Evolutionary conservation across 2,888 invertebrate species (phyloP).

Genomic region (Rhamnusium bicolor): DNA sequence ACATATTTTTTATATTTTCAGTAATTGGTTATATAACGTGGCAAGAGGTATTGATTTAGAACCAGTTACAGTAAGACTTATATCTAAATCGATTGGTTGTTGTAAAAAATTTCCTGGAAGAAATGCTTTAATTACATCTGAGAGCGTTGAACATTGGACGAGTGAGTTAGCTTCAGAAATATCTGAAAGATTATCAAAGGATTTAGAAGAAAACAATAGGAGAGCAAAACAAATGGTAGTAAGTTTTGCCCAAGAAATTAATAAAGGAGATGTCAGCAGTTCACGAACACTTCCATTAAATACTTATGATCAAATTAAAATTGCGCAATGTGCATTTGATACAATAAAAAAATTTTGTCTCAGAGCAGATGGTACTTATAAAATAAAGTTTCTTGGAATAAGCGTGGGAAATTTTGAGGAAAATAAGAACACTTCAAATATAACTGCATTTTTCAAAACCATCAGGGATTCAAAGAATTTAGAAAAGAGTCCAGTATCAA

Average conservation of each 20-base stretch:
- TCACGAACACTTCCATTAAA: constrained; percentile 78
- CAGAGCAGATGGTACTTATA: constrained; percentile 62
- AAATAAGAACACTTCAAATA: constrained; percentile 71
- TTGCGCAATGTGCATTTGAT: constrained; percentile 79
- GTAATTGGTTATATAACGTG: constrained; percentile 89
- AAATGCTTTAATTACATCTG: constrained; percentile 79
- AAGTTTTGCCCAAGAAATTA: constrained; percentile 76
- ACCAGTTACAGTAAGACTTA: constrained; percentile 86
- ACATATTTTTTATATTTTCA: constrained; percentile 65
- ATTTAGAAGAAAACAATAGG: constrained; percentile 86
- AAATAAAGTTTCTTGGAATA: constrained; percentile 82
- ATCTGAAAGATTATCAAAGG: constrained; percentile 85
- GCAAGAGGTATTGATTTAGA: constrained; percentile 91
- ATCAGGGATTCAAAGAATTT: constrained; percentile 21
- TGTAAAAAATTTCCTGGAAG: constrained; percentile 94
- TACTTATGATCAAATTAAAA: constrained; percentile 78
- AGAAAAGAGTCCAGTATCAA: neutral
- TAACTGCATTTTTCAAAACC: constrained; percentile 61
- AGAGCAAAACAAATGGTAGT: constrained; percentile 86
- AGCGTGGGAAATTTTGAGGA: constrained; percentile 86
- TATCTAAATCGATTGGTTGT: constrained; percentile 95
- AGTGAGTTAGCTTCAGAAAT: constrained; percentile 87
- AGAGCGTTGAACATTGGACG: constrained; percentile 86
- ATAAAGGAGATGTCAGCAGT: constrained; percentile 74
- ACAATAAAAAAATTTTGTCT: constrained; percentile 76